These are phyloP conservation scores for Pterois miles DNA, from an alignment of 2,797 vertebrate species.

Conservation along the genomic window DNA sequence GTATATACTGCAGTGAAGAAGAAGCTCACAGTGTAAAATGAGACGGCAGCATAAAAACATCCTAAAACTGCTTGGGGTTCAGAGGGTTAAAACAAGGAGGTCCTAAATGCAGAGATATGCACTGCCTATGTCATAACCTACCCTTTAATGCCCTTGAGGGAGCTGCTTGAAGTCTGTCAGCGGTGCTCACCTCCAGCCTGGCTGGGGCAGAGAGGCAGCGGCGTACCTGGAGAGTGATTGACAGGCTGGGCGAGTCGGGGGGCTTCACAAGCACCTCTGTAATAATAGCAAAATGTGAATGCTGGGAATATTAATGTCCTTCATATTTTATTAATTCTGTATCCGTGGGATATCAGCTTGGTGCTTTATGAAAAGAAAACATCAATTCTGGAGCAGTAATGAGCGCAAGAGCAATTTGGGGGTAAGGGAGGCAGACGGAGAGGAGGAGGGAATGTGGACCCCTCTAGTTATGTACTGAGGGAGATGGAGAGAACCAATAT, in stretches of 20 bases:
- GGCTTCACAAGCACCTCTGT: slow-evolving; percentile 51
- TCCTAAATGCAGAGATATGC: slow-evolving; percentile 42
- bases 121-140: slow-evolving; percentile 49
- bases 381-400: slow-evolving; percentile 79
- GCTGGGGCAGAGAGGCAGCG: slow-evolving; percentile 53
- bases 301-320: slow-evolving; percentile 81
- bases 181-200: slow-evolving; percentile 63
- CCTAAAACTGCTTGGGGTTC: background rate
- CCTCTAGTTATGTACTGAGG: slow-evolving; percentile 64
- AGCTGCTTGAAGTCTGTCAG: slow-evolving; percentile 74
- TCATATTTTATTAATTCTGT: slow-evolving; percentile 86
- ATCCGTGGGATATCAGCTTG: slow-evolving; percentile 71
- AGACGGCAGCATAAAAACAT: background rate
- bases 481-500: slow-evolving; percentile 74
- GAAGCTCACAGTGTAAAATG: background rate
- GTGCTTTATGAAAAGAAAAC: slow-evolving; percentile 82
- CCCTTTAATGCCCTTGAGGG: slow-evolving; percentile 68
- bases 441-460: slow-evolving; percentile 36
- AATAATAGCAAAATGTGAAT: slow-evolving; percentile 75
- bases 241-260: slow-evolving; percentile 63
- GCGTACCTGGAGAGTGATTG: slow-evolving; percentile 71
- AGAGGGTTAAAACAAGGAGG: slow-evolving; percentile 14
- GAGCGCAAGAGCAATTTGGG: slow-evolving; percentile 66
- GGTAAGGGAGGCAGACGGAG: slow-evolving; percentile 23
- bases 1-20: background rate